Evolutionary conservation across 2,797 vertebrate genomes (phyloP).

Genomic region (Borostomias antarcticus): DNA sequence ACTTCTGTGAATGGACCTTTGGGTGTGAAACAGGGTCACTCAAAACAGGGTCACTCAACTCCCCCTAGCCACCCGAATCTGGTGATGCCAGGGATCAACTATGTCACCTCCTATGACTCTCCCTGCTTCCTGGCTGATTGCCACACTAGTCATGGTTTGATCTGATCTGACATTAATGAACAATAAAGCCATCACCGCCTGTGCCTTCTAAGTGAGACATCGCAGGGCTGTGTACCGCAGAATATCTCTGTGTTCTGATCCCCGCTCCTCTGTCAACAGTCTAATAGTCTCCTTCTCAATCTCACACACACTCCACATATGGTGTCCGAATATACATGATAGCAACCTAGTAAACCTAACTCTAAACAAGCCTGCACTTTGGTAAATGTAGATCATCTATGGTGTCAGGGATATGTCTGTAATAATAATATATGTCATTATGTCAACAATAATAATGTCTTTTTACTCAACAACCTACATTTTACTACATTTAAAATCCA

Average conservation of each 20-base stretch:
- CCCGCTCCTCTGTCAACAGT: neutral
- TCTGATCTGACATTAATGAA: constrained; percentile 33
- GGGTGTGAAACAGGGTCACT: no score
- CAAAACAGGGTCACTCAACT: no score
- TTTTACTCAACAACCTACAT: neutral
- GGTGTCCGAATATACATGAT: neutral
- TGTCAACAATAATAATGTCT: neutral
- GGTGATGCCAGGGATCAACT: neutral
- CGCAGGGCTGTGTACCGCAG: neutral
- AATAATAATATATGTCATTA: neutral
- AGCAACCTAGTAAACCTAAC: neutral
- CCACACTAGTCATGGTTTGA: constrained; percentile 8
- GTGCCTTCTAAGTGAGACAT: constrained; percentile 2
- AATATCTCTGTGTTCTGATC: neutral
- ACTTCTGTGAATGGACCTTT: no score
- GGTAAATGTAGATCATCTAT: neutral
- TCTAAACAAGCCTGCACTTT: neutral
- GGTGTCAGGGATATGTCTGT: no score
- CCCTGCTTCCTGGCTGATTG: neutral
- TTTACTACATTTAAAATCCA: no score
- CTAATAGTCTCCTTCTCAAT: no score
- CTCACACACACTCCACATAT: neutral
- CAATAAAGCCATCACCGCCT: constrained; percentile 59
- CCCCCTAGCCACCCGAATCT: no score
- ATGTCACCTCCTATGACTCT: neutral